A percentile compares a stretch with the other conserved stretches of the same genome.
Conservation (phyloP, 1,140 invertebrate species). For the Stenopsyche tienmushanensis region DNA sequence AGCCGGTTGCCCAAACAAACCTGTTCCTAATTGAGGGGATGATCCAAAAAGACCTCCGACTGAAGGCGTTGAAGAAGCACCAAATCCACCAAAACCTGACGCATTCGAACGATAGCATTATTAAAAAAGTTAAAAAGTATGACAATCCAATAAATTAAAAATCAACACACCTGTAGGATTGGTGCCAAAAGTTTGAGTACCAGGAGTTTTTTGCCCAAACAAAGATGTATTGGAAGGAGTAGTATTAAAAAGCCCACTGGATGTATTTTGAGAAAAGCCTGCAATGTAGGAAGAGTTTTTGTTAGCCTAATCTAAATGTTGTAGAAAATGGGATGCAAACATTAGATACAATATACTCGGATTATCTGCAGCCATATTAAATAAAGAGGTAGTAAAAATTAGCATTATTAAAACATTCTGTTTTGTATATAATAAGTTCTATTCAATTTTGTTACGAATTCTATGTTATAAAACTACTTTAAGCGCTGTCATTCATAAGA, state of each 20-base stretch:
- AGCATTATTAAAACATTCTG: too few species aligned
- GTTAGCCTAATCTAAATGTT: too few species aligned
- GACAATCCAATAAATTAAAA: too few species aligned
- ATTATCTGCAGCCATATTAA: constrained; percentile 40
- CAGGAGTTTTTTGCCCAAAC: constrained; percentile 44
- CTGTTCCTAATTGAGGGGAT: constrained; percentile 50
- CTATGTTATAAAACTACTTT: too few species aligned
- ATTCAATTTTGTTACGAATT: too few species aligned
- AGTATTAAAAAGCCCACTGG: constrained; percentile 50
- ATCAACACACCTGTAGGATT: constrained; percentile 57
- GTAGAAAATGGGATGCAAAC: neutral
- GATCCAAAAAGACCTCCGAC: constrained; percentile 58
- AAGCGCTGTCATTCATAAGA: too few species aligned
- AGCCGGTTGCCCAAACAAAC: constrained; percentile 64
- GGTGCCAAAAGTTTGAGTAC: constrained; percentile 60
- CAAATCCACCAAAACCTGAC: constrained; percentile 51
- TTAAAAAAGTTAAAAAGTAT: too few species aligned
- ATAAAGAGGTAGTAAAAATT: neutral
- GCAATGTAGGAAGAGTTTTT: constrained; percentile 28
- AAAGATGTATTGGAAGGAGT: constrained; percentile 44
- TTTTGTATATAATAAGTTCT: too few species aligned
- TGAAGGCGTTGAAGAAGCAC: constrained; percentile 49
- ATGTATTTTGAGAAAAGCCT: constrained; percentile 44
- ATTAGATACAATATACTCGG: neutral
- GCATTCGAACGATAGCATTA: neutral